Base-by-base conservation (phyloP, 2,888 invertebrate genomes). In the Labia minor region DNA sequence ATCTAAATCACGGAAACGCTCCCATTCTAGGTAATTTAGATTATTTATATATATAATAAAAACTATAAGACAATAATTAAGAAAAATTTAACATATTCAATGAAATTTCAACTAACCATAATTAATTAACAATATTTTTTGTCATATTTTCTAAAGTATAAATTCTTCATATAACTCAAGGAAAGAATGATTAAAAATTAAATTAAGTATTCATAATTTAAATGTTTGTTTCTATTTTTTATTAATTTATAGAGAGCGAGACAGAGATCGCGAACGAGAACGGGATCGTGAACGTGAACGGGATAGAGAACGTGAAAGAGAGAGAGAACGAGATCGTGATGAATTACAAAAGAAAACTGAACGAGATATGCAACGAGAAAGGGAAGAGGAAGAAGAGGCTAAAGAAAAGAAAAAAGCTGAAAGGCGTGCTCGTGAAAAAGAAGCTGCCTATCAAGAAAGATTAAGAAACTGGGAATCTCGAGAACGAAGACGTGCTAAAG, bases 391-490 rank as follows among this genome's bases (percentile, higher is more conserved):
- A 76, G 96, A 97, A 74, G 96, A 97, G 77, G 84, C 87, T 19
- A 86, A 94, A 68, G 96, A 97, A 75, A 86, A 90, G 74, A 91
- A 95, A 76, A 89, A 94, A 72, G 81, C 87, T 4, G 96, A 97
- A 76, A 87, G 95, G 77, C 88, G 92, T 78, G 90, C 95, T 0
- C 80, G 95, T 11, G 96, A 97, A 76, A 96, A 96, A 78, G 97
- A 97, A 78, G 90, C 91, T 33, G 92, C 93, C n/a, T 97, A 97
- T 79, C 95, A 77, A 75, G 78, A 80, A 73, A 74, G 79, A 62
- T 73, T 81, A 18, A 78, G 85, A 68, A 82, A 84, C 33, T 97
- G 96, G 96, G 95, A 96, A 79, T 82, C 84, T 0, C 83, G 96
- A 70, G 96, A 97, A 79, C 84, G 91, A 16, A 87, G 95, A 75